Evolutionary conservation across 2,888 invertebrate species (phyloP), one percentile per base, ranked within the genome.

Genomic region (Neelides folsomi): DNA sequence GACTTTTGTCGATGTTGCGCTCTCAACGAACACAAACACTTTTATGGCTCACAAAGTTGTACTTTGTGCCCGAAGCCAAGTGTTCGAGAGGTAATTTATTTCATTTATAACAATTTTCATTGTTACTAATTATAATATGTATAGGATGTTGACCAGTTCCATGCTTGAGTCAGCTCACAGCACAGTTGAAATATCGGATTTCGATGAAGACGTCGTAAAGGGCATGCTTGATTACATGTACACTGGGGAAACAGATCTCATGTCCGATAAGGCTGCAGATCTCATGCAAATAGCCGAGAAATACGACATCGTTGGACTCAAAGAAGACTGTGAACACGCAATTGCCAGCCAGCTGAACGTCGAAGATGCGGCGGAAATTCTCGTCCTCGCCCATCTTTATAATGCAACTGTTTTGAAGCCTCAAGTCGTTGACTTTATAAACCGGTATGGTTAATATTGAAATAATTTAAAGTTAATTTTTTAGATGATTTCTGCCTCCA

Each of bases 41-140:
- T 62, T 60, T 39, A 55, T 58, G 56, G 62, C 57, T 13, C 62
- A 64, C 43, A 64, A 64, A 38, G 56, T 56, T n/a, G 52, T 63
- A 15, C 53, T 64, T 2, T 27, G 27, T 27, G 27, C 27, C 3
- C 27, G 27, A 27, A 27, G 27, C 27, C 27, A 27, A 27, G 27
- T 27, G 27, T 27, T 27, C 7, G 27, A 27, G 27, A 27, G 27
- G 27, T 27, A 27, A 27, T 27, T 5, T 27, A 5, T 3, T 27
- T 7, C 7, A 27, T 5, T 27, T 27, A 3, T 27, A n/a, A n/a
- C 27, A 27, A 5, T 27, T 3, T 27, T 27, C 27, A 27, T 7
- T 27, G 7, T 27, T 27, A 3, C 3, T 5, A 27, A 5, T 27
- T 7, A 27, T 27, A 27, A 27, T 27, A 5, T 27, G 27, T 27